Conservation (phyloP, 2,888 invertebrate genomes). For the Aspidiotus rigidus region DNA sequence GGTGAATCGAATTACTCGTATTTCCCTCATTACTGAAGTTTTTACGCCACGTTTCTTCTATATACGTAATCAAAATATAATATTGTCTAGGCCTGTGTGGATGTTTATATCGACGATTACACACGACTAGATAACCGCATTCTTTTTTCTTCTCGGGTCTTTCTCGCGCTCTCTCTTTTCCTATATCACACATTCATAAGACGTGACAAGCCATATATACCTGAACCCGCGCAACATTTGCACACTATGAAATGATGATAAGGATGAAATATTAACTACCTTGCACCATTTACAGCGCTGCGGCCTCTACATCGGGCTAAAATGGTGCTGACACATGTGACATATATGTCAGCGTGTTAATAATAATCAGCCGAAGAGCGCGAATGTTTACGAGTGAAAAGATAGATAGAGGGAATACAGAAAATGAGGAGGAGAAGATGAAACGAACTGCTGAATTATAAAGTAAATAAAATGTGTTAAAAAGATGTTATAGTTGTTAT, state of each 20-base stretch:
- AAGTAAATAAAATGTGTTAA: background rate
- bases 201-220: background rate
- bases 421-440: background rate
- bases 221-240: background rate
- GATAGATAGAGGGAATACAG: background rate
- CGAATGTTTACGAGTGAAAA: background rate
- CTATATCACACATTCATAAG: background rate
- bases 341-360: background rate
- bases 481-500: background rate
- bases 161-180: background rate
- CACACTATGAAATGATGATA: background rate
- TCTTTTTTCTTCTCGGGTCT: background rate
- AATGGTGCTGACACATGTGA: background rate
- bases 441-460: background rate
- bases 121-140: no score
- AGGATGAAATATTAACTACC: conserved; percentile 2
- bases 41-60: no score
- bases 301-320: background rate
- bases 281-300: background rate
- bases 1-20: no score
- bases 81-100: no score
- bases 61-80: no score
- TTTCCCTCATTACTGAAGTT: no score
- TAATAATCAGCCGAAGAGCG: background rate
- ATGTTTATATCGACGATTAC: no score